Conservation (phyloP, 2,113 vertebrate genomes). For the Oxygymnocypris stewartii region DNA sequence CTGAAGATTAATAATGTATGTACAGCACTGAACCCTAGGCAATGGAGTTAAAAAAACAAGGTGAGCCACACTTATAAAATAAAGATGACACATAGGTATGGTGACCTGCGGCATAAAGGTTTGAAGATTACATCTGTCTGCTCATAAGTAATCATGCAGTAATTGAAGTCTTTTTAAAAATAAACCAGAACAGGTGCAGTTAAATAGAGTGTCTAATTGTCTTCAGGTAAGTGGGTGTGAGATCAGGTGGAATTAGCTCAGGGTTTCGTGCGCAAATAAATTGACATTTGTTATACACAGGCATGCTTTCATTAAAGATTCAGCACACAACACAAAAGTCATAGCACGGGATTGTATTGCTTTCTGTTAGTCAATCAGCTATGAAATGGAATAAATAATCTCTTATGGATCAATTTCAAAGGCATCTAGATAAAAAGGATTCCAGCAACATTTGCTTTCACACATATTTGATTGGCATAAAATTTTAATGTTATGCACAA, state of each 20-base stretch:
- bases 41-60: background rate
- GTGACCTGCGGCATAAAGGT: constrained; percentile 5
- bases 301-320: constrained; percentile 10
- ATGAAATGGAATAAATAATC: constrained; percentile 14
- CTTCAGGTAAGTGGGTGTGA: background rate
- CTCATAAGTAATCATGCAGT: constrained; percentile 18
- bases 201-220: constrained; percentile 22
- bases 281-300: background rate
- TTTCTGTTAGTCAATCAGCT: constrained; percentile 32
- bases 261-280: background rate
- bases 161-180: constrained; percentile 21
- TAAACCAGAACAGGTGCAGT: background rate
- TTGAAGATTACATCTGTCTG: constrained; percentile 1
- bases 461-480: background rate
- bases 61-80: background rate
- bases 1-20: background rate
- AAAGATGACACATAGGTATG: background rate
- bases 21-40: background rate
- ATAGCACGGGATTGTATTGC: background rate
- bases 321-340: constrained; percentile 2
- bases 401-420: constrained; percentile 13
- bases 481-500: background rate
- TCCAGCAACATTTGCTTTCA: background rate
- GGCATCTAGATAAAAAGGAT: background rate
- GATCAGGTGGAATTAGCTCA: constrained; percentile 22